Conservation (phyloP, 1,140 invertebrate genomes). For the Caenorhabditis brenneri region DNA sequence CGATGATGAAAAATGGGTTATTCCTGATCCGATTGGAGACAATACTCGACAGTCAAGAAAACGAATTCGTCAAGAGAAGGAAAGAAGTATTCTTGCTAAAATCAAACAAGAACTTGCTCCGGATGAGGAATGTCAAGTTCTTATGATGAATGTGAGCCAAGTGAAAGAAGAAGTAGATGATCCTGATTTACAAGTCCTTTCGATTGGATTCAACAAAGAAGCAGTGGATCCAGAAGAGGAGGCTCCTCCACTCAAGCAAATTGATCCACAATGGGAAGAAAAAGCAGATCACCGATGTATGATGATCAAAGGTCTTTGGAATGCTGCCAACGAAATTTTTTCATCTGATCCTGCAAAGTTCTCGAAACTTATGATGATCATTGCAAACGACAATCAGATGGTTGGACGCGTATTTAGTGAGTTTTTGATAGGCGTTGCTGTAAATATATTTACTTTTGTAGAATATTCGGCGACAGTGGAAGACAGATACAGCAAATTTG, state of each 20-base stretch:
- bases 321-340: neutral
- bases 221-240: neutral
- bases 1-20: neutral
- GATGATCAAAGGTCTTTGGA: neutral
- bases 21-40: neutral
- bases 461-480: neutral
- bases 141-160: neutral
- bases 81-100: neutral
- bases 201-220: neutral
- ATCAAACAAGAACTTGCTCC: neutral
- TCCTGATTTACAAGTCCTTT: neutral
- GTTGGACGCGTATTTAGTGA: neutral
- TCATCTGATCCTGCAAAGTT: neutral
- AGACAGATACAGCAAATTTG: neutral
- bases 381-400: neutral
- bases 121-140: neutral
- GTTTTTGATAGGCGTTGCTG: neutral
- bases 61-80: neutral
- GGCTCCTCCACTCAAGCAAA: neutral
- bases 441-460: neutral
- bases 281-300: neutral
- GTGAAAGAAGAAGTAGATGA: neutral
- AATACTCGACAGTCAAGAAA: neutral
- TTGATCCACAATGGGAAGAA: neutral
- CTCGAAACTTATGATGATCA: neutral